Base-by-base conservation (phyloP, 2,888 invertebrate species). In the Lycaena phlaeas region DNA sequence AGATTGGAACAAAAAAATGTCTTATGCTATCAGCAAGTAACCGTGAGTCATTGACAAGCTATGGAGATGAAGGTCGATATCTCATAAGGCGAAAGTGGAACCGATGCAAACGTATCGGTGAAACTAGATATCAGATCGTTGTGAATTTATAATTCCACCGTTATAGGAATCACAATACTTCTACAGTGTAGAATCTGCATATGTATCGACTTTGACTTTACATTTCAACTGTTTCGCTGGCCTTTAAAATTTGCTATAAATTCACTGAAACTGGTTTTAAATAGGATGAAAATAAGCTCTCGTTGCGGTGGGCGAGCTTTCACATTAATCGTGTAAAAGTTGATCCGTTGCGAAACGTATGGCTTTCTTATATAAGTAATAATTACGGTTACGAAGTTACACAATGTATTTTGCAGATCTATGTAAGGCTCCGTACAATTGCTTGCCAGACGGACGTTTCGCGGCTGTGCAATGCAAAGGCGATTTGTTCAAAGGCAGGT, bases 381-480 rank as follows among this genome's bases (percentile, higher is more conserved):
- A 18, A n/a, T 34, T 34, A 18, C 10, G 17, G 12, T 36, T 14
- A 36, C 9, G n/a, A 18, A 22, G 22, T 22, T 22, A 22, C 6
- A 9, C 22, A 22, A 22, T 22, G 4, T 22, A 22, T 12, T 34
- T 22, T 22, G 2, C 18, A 34, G 49, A 53, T 26, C 57, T 50
- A 27, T 79, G 78, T 48, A 51, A 43, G 22, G 53, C 67, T 6
- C 69, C 73, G 0, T 54, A 64, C 1, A 72, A 53, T 40, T 90
- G 90, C 57, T 71, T 87, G 36, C 66, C 77, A 14, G 86, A 89
- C 56, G 89, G 88, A 7, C 66, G 66, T 10, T 90, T 84, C 68
- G 86, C 85, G 27, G 82, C 90, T 1, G 88, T 88, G 45, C 90
- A 90, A 60, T 90, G 90, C 61, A 90, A 89, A 70, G 90, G 90